A percentile compares a stretch with the other conserved stretches of the same genome.
Evolutionary conservation across 2,888 invertebrate genomes (phyloP).

Genomic region (Lycaena phlaeas): DNA sequence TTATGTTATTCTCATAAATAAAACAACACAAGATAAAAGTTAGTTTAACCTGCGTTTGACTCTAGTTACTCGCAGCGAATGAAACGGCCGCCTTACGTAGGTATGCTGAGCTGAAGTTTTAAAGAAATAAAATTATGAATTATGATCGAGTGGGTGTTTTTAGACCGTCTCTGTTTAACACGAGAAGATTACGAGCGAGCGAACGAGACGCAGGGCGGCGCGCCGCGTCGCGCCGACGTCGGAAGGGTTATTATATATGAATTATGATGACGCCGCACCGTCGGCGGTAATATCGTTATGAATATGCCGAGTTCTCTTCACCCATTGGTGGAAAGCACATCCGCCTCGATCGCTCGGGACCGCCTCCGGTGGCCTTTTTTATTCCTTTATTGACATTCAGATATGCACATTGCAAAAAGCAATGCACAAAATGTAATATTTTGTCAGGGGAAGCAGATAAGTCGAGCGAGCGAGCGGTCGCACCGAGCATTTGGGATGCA

Average conservation of each 20-base stretch:
- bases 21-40: constrained; percentile 13
- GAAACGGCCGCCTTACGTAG: constrained; percentile 41
- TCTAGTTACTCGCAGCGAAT: constrained; percentile 27
- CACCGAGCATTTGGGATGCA: constrained; percentile 69
- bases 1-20: constrained; percentile 29
- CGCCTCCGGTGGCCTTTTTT: constrained; percentile 68
- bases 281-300: constrained; percentile 72
- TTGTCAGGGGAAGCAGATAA: constrained; percentile 58
- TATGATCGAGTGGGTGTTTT: constrained; percentile 55
- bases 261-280: constrained; percentile 71
- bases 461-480: constrained; percentile 55
- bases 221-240: constrained; percentile 46
- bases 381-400: constrained; percentile 71
- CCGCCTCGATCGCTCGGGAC: constrained; percentile 64
- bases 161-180: constrained; percentile 50
- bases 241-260: constrained; percentile 74
- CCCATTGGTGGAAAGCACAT: constrained; percentile 68
- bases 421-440: constrained; percentile 71
- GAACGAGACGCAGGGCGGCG: constrained; percentile 54
- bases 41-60: constrained; percentile 12
- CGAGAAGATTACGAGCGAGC: constrained; percentile 31
- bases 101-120: constrained; percentile 34
- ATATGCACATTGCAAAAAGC: constrained; percentile 68
- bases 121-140: constrained; percentile 68
- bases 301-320: constrained; percentile 65